Percentiles rank a stretch among this genome's conserved stretches.
Conservation (phyloP, 2,888 invertebrate species). For the Cantharis lateralis region DNA sequence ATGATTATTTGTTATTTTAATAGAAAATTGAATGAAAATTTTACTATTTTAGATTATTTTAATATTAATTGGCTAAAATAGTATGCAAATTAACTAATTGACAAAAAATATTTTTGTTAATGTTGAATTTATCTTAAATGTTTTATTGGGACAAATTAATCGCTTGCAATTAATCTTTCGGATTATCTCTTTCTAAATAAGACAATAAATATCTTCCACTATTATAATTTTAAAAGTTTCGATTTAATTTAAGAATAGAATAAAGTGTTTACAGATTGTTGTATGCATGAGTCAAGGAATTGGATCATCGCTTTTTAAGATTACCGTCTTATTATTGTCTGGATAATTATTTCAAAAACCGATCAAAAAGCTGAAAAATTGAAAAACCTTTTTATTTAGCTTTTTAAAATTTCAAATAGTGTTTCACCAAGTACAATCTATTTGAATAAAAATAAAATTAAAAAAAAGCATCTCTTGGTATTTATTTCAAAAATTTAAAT, state of each 20-base stretch:
- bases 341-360: neutral
- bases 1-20: neutral
- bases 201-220: neutral
- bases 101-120: neutral
- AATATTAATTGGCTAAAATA: neutral
- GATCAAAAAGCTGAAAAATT: neutral
- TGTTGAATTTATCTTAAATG: neutral
- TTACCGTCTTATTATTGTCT: neutral
- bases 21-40: neutral
- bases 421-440: neutral
- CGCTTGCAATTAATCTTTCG: neutral
- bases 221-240: neutral
- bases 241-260: neutral
- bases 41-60: neutral
- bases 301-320: neutral
- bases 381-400: too few species aligned
- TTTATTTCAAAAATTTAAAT: neutral
- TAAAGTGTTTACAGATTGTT: neutral
- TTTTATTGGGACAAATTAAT: neutral
- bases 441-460: neutral
- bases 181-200: neutral
- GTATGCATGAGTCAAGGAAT: neutral
- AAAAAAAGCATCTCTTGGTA: neutral
- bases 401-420: too few species aligned
- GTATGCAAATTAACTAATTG: neutral